Percentiles rank a stretch among this genome's conserved stretches.
Conservation (phyloP, 2,113 vertebrate genomes). For the Cottus gobio region DNA sequence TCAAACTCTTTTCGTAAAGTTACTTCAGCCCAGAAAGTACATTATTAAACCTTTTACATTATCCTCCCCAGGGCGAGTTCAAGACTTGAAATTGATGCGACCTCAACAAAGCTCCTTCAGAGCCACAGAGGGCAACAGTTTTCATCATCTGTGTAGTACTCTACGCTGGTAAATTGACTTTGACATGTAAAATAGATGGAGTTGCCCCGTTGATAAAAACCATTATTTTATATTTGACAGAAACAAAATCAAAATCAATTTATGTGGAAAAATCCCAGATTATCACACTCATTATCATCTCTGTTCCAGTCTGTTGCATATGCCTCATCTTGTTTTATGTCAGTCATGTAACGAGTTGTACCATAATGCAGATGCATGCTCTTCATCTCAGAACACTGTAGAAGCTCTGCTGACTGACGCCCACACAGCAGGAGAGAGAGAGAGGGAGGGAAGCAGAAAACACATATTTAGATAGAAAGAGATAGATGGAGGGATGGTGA, state of each 20-base stretch:
- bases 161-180: background rate
- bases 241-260: background rate
- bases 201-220: background rate
- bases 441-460: background rate
- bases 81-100: background rate
- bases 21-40: background rate
- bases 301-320: background rate
- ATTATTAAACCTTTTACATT: background rate
- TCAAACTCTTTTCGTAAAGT: background rate
- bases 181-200: background rate
- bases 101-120: background rate
- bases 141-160: background rate
- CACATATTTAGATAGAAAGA: constrained; percentile 17
- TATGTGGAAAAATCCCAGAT: background rate
- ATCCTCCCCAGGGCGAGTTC: background rate
- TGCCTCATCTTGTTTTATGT: constrained; percentile 10
- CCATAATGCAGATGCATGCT: constrained; percentile 23
- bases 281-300: constrained; percentile 13
- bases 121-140: background rate
- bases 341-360: constrained; percentile 17
- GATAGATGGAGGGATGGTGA: constrained; percentile 12
- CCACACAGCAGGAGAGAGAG: constrained; percentile 19
- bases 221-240: background rate
- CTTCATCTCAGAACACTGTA: constrained; percentile 36
- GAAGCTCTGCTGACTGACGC: constrained; percentile 37